phyloP scores from a whole-genome alignment of 2,113 vertebrate genomes.

The Bambusicola thoracicus region DNA sequence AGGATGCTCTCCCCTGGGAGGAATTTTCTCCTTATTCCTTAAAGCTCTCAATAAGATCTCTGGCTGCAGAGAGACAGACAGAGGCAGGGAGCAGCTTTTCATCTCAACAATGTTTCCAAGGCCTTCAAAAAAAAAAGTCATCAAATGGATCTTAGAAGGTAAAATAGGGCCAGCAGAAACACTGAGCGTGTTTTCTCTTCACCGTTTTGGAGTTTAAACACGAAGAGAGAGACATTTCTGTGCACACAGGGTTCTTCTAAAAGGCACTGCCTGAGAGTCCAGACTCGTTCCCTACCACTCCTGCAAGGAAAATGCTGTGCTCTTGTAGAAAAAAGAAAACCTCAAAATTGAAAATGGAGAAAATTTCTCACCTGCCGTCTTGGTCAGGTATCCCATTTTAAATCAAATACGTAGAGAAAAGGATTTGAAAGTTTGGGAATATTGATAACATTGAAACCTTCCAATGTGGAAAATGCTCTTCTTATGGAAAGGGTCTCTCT shows the following conservation, averaged over 20 bases:
- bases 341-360: neutral
- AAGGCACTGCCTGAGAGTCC: neutral
- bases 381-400: neutral
- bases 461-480: neutral
- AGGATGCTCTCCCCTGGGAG: neutral
- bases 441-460: neutral
- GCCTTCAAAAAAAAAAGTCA: neutral
- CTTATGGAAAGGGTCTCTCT: neutral
- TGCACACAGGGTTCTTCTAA: neutral
- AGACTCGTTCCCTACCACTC: neutral
- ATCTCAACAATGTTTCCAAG: neutral
- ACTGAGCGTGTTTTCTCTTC: neutral
- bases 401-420: neutral
- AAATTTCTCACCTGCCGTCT: neutral
- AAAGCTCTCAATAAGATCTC: neutral
- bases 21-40: neutral
- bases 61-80: neutral
- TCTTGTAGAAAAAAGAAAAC: neutral
- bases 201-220: neutral
- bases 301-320: neutral
- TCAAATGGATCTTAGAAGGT: neutral
- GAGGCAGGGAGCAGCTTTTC: constrained; percentile 1
- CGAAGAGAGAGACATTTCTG: neutral
- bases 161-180: neutral
- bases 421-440: neutral